A percentile compares a stretch with the other conserved stretches of the same genome.
phyloP scores from a whole-genome alignment of 2,797 vertebrate genomes.

The Takifugu rubripes region DNA sequence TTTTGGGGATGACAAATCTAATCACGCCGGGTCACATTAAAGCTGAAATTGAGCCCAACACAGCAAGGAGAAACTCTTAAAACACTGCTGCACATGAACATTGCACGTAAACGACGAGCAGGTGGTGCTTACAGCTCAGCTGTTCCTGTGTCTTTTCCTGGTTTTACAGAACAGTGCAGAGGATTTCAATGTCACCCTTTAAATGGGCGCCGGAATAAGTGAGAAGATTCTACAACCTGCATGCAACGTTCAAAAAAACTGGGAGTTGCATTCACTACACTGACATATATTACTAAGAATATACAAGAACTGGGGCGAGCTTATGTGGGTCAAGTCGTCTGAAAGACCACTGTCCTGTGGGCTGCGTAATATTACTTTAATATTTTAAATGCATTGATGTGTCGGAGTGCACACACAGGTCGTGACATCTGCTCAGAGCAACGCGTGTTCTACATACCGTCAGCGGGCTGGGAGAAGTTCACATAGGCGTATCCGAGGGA shows the following conservation, averaged over 20 bases:
- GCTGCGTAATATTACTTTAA: background rate
- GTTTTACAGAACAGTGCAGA: constrained; percentile 22
- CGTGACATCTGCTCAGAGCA: background rate
- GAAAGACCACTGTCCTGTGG: background rate
- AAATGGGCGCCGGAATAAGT: constrained; percentile 72
- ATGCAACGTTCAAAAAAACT: background rate
- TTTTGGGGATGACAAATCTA: background rate
- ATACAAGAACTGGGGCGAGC: constrained; percentile 46
- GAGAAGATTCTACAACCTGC: constrained; percentile 2
- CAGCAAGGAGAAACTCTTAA: constrained; percentile 4
- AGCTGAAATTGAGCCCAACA: constrained; percentile 1
- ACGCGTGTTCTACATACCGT: constrained; percentile 79
- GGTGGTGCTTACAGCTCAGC: constrained; percentile 28
- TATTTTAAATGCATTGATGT: too few species aligned
- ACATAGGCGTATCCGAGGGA: constrained; percentile 98
- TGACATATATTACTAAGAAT: constrained; percentile 13
- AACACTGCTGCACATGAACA: background rate
- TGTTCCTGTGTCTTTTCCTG: constrained; percentile 25
- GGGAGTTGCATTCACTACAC: background rate
- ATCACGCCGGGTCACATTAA: background rate
- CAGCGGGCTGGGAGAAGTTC: constrained; percentile 96
- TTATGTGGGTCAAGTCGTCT: constrained; percentile 57
- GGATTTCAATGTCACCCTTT: constrained; percentile 56
- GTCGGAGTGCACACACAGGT: background rate
- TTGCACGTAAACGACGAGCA: constrained; percentile 2